Evolutionary conservation across 2,797 vertebrate species (phyloP).

Genomic region (Simalia tracyae): DNA sequence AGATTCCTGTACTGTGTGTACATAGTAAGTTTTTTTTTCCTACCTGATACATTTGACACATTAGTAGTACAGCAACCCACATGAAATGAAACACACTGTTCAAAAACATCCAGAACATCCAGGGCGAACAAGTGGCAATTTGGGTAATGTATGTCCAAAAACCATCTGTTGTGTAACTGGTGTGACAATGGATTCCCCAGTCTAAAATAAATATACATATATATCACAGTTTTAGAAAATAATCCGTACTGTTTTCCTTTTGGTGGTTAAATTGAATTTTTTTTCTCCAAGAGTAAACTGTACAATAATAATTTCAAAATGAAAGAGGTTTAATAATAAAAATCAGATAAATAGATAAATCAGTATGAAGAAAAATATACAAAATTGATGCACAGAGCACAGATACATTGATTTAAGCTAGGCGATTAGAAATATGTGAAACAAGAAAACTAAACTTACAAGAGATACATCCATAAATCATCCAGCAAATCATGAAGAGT

Average conservation of each 20-base stretch:
- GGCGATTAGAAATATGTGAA: conserved; percentile 34
- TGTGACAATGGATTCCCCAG: conserved; percentile 95
- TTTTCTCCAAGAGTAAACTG: not conserved
- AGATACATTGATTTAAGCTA: not conserved
- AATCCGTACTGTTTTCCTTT: not conserved
- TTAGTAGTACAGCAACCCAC: conserved; percentile 98
- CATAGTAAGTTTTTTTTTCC: conserved; percentile 34
- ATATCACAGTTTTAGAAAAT: not conserved
- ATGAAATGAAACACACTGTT: conserved; percentile 98
- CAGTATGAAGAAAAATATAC: not conserved
- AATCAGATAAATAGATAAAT: not conserved
- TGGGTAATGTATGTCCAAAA: conserved; percentile 97
- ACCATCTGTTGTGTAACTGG: conserved; percentile 91
- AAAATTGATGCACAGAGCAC: conserved; percentile 1
- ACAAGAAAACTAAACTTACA: conserved; percentile 81
- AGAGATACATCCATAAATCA: conserved; percentile 97
- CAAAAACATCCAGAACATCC: conserved; percentile 99
- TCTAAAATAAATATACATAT: conserved; percentile 72
- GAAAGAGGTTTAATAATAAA: conserved; percentile 2
- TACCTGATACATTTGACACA: conserved; percentile 99
- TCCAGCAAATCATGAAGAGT: conserved; percentile 99
- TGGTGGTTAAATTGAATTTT: not conserved
- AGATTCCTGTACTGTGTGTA: not conserved
- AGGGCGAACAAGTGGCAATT: conserved; percentile 95
- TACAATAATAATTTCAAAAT: not conserved